Base-by-base conservation (phyloP, 2,888 invertebrate species). In the Ophraella communa region DNA sequence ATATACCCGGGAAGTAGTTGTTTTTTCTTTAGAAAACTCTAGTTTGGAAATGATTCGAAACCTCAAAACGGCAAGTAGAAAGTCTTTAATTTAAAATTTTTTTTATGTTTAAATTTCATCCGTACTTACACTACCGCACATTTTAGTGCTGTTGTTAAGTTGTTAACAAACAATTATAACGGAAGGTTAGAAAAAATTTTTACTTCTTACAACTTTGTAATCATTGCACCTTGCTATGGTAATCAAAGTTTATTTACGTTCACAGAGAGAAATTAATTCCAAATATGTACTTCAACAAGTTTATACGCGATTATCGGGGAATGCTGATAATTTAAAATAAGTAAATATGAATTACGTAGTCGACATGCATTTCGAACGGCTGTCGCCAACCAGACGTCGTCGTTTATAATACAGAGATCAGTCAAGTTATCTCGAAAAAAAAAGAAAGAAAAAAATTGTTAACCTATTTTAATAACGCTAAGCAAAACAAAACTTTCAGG, bases 291-390 rank as follows among this genome's bases (percentile, higher is more conserved):
- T 45, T 17, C 10, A 8, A 39, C 54, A 42, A 56, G 39, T 44
- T 56, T 56, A 49, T 20, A 58, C 39, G 24, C 30, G 35, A 58
- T 58, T 58, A 58, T 58, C 44, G 24, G 14, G 27, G 58, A 49
- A 58, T 58, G 58, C 51, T 49, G 49, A 58, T 58, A 58, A 35
- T 57, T 4, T 33, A 30, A 57, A 47, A 30, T 47, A 57, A 57
- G 24, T 35, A 20, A 14, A 55, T 14, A 56, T 56, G 18, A 49
- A 58, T 45, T 45, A 47, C 45, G 56, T 30, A 44, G 56, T 33
- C 27, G 30, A 45, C 30, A 45, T 30, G 45, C 44, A 57, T 45
- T 57, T 57, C 45, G 27, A 45, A 57, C n/a, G 45, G 11, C 10
- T 57, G 56, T 57, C 56, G 56, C 56, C 56, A 47, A 35, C 35